These are phyloP conservation scores for Limnephilus rhombicus DNA, from an alignment of 2,888 invertebrate genomes.

Conservation along the genomic window DNA sequence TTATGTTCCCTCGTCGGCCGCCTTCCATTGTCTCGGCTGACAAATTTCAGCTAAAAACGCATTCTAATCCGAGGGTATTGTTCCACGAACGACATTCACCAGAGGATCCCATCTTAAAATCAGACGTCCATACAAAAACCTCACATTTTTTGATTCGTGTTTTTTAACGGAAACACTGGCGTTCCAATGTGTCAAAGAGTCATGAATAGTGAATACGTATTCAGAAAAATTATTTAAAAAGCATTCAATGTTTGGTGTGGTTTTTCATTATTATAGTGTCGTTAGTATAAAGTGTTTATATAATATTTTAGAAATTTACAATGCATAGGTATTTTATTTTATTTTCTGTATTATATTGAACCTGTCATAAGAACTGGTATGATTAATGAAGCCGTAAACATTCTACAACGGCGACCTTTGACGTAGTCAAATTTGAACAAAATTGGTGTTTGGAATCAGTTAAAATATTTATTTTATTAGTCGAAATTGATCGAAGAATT, in stretches of 20 bases:
- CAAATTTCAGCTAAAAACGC: conserved; percentile 19
- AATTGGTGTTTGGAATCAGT: too few species aligned
- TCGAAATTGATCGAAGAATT: too few species aligned
- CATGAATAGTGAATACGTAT: neutral
- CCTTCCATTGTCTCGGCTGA: conserved; percentile 10
- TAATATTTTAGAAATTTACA: too few species aligned
- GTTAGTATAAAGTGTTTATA: too few species aligned
- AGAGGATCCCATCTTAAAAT: neutral
- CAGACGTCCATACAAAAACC: neutral
- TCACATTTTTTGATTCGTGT: neutral
- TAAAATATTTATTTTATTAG: too few species aligned
- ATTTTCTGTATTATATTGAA: too few species aligned
- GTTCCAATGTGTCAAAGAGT: neutral
- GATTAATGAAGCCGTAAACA: too few species aligned
- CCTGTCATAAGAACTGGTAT: too few species aligned
- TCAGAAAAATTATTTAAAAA: neutral
- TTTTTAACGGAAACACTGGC: neutral
- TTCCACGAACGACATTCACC: conserved; percentile 3
- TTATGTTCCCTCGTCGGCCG: conserved; percentile 6
- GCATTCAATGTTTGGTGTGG: neutral
- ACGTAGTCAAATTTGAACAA: too few species aligned
- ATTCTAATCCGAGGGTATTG: conserved; percentile 8
- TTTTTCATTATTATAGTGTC: neutral
- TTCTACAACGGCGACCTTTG: too few species aligned
- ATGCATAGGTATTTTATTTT: too few species aligned